Evolutionary conservation across 2,888 invertebrate genomes (phyloP).

Genomic region (Myathropa florea): DNA sequence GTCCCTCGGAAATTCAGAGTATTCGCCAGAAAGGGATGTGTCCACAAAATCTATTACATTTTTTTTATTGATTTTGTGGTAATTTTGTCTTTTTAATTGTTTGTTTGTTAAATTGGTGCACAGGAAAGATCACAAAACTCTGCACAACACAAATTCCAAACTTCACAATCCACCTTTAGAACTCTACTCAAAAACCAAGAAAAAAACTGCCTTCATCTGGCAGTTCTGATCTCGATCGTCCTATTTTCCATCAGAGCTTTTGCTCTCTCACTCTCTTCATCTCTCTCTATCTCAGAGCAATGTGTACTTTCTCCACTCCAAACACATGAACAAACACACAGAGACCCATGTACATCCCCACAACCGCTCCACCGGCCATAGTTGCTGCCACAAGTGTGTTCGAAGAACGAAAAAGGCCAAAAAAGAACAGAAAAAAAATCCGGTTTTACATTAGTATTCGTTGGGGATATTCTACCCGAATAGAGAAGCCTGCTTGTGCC

Average conservation of each 20-base stretch:
- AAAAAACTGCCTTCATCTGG: conserved; percentile 4
- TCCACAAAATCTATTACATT: too few relatives aligned
- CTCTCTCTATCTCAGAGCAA: background rate
- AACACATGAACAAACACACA: background rate
- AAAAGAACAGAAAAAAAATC: conserved; percentile 12
- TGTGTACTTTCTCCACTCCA: conserved; percentile 47
- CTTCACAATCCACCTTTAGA: background rate
- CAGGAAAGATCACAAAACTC: too few relatives aligned
- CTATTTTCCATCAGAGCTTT: conserved; percentile 59
- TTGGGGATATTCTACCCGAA: conserved; percentile 65
- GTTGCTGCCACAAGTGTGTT: background rate
- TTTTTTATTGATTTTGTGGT: too few relatives aligned
- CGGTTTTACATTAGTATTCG: conserved; percentile 53
- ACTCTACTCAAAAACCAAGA: background rate
- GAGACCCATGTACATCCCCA: background rate
- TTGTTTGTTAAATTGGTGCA: too few relatives aligned
- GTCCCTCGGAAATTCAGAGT: too few relatives aligned
- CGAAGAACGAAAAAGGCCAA: background rate
- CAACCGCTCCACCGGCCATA: background rate
- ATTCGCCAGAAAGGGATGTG: too few relatives aligned
- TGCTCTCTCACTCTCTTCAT: conserved; percentile 16
- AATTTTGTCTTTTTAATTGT: too few relatives aligned
- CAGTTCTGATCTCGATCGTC: conserved; percentile 34
- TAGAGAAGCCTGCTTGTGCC: conserved; percentile 42
- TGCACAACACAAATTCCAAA: too few relatives aligned